phyloP scores from a whole-genome alignment of 2,797 vertebrate species.

The Channa striata region DNA sequence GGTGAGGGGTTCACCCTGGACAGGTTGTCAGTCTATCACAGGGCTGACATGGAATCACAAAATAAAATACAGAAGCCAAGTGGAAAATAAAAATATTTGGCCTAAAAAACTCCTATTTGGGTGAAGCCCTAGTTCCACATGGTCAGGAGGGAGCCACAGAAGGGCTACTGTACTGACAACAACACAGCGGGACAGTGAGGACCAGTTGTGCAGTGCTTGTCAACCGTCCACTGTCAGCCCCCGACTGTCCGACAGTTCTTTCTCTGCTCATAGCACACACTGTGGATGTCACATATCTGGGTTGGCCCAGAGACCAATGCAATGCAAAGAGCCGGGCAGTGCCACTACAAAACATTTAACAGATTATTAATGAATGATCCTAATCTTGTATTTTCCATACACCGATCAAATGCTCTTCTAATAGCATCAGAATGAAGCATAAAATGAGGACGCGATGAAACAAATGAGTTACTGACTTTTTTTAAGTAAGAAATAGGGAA shows the following conservation, averaged over 20 bases:
- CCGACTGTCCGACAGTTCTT: not conserved
- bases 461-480: not conserved
- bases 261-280: not conserved
- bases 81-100: too few species aligned
- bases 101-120: not conserved
- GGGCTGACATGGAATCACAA: too few species aligned
- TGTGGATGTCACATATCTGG: not conserved
- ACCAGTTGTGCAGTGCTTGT: constrained; percentile 1
- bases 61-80: not conserved
- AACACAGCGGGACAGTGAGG: constrained; percentile 11
- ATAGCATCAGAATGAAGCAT: too few species aligned
- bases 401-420: too few species aligned
- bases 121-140: not conserved
- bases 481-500: not conserved
- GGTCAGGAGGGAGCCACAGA: not conserved
- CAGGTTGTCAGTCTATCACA: too few species aligned
- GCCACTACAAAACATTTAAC: not conserved
- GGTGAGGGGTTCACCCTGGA: too few species aligned
- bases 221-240: not conserved
- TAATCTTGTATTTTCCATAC: too few species aligned
- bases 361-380: too few species aligned
- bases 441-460: constrained; percentile 5
- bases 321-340: not conserved
- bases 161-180: not conserved
- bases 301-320: not conserved